These are phyloP conservation scores for Thryonomys swinderianus DNA, from an alignment of 2,113 vertebrate species.

Conservation along the genomic window DNA sequence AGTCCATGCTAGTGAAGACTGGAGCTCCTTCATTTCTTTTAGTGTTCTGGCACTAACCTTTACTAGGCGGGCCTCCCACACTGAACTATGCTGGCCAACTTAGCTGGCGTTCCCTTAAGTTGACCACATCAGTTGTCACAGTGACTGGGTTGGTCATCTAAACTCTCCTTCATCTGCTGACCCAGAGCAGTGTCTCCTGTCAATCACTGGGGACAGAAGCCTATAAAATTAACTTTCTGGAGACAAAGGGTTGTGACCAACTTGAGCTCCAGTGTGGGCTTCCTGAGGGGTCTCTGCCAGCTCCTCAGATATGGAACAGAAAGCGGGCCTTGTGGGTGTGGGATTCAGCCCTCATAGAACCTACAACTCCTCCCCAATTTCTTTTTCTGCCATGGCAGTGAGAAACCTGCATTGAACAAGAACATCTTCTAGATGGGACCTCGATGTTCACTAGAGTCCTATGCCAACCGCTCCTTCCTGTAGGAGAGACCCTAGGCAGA, in stretches of 20 bases:
- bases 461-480: not conserved
- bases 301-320: not conserved
- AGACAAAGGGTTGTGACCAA: fast-evolving
- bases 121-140: too few relatives aligned
- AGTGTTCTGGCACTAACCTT: too few relatives aligned
- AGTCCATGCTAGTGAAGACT: too few relatives aligned
- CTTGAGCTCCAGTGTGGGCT: fast-evolving
- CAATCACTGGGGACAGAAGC: not conserved
- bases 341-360: fast-evolving
- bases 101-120: too few relatives aligned
- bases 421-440: not conserved
- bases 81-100: too few relatives aligned
- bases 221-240: fast-evolving
- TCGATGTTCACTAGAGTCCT: not conserved
- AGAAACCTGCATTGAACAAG: not conserved
- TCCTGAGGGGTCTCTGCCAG: not conserved
- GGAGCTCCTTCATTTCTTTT: too few relatives aligned
- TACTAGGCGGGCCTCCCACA: too few relatives aligned
- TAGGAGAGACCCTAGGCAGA: fast-evolving
- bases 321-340: too few relatives aligned
- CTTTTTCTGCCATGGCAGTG: not conserved
- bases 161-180: not conserved
- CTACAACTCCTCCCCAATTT: too few relatives aligned
- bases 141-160: not conserved
- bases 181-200: not conserved